Base-by-base conservation (phyloP, 2,113 vertebrate genomes). In the Gopherus evgoodei region DNA sequence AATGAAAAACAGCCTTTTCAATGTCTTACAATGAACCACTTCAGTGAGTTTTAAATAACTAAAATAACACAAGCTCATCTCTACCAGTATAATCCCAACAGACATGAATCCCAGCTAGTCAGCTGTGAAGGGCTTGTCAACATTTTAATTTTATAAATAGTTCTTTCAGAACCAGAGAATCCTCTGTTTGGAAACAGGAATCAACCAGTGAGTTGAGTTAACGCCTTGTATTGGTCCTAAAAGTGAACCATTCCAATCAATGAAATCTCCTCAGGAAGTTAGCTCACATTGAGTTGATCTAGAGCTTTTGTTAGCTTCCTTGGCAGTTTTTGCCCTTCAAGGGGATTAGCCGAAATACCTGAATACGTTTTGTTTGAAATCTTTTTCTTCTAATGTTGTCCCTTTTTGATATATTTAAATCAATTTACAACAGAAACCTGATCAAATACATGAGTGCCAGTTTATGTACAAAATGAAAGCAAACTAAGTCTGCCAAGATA, bases 71-170 rank as follows among this genome's bases (percentile, higher is more conserved):
- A 90, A 93, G 54, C 21, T 89, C 81, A 81, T 91, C 53, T 69
- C 85, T 72, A 22, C 57, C 81, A 92, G 50, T 65, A 62, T 85
- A 97, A 87, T 75, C 91, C 91, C 72, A 94, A 56, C 3, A 93
- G 93, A 87, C 83, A 81, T 3, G 11, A 94, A 81, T 81, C 87
- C 81, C 62, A 52, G 49, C 82, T 81, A 83, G 81, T 52, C 47
- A 96, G 42, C 87, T 79, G 35, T 94, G 84, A 91, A 59, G n/a
- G n/a, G 84, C 75, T 90, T 13, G 3, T 90, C 62, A 89, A 94
- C 57, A 83, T 88, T 95, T 89, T 94, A 93, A 92, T 91, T 93
- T 88, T 44, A 93, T 87, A 89, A 95, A 83, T 31, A 86, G 27
- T 24, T n/a, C 11, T 87, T 91, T 90, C 69, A 89, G 69, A 95